Evolutionary conservation across 2,888 invertebrate species (phyloP), one percentile per base, ranked within the genome.

Genomic region (Phymatocera aterrima): DNA sequence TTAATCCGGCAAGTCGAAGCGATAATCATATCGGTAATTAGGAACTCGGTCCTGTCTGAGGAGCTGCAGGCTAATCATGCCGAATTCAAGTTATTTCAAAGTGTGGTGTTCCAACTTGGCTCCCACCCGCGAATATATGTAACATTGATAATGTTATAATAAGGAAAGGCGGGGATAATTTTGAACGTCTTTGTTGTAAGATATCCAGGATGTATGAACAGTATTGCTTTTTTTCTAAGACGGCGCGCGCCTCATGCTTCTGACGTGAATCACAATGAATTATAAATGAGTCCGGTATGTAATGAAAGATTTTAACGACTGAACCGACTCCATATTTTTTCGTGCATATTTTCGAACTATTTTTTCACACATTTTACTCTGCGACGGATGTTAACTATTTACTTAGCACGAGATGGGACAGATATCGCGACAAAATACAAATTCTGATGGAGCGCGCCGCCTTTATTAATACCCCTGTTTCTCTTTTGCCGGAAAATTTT

Each of bases 201-300:
- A 72, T 51, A 72, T 51, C 31, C 72, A 68, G 51, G 72, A 72
- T 31, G 51, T 43, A 24, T 72, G 51, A 72, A 72, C 51, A 72
- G 31, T 15, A 18, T 18, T 31, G 51, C 10, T 72, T n/a, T 72
- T 72, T 51, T 72, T 72, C 34, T 72, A 21, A 72, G 18, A 24
- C 21, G 34, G 51, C 24, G 8, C 12, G 10, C 43, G 72, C 34
- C 31, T 72, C 34, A 18, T 10, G 34, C 34, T 34, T 43, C 10
- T n/a, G n/a, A 24, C 46, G 46, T 68, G 46, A 68, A 68, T 68
- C 68, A 68, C 43, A 43, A 28, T 40, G 68, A 68, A 68, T 43
- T 68, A 68, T 68, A 68, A 68, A 68, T 43, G 46, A 64, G 64
- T 34, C 24, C 21, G 43, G 15, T 68, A n/a, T 46, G 28, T 8